Evolutionary conservation across 2,888 invertebrate species (phyloP), one percentile per base, ranked within the genome.

Genomic region (Miltochrista miniata): DNA sequence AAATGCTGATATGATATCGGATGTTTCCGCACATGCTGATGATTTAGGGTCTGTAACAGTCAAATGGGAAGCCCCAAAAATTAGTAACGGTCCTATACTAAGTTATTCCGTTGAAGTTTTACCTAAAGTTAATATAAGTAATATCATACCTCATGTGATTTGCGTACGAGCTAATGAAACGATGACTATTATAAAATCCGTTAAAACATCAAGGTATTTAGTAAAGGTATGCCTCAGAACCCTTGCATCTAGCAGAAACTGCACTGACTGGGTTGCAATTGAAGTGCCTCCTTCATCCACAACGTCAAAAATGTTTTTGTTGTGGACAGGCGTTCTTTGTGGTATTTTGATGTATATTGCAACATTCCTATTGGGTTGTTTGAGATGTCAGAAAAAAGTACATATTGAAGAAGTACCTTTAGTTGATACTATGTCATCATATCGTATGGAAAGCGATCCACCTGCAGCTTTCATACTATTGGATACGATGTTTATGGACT

Each of bases 1-100:
- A 14, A 71, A 66, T 31, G 86, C 83, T 15, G 90, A 90, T 54
- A n/a, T n/a, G 4, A 62, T 79, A 35, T 80, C 85, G 13, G 53
- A 55, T 4, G 64, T 86, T 15, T 59, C 59, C n/a, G 61, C 64
- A 2, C 63, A 54, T 41, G 76, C 68, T 1, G 62, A 79, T 37
- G 64, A 68, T 38, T 56, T 51, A n/a, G 83, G 82, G 3, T 50
- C 69, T 29, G 63, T 90, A 38, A 61, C 61, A 49, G 68, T 90
- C 0, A 65, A 72, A 56, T 91, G 91, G 91, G 57, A 76, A 34
- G 76, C 85, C 1, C 88, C 90, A 10, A 56, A 63, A 46, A 45
- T 75, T 8, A 79, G 79, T 1, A 91, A 91, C 49, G 91, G 91
- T 11, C 81, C 83, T n/a, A 64, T 90, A 30, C 68, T 90, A 42